phyloP scores from a whole-genome alignment of 2,888 invertebrate genomes.

The Ethmia dodecea region DNA sequence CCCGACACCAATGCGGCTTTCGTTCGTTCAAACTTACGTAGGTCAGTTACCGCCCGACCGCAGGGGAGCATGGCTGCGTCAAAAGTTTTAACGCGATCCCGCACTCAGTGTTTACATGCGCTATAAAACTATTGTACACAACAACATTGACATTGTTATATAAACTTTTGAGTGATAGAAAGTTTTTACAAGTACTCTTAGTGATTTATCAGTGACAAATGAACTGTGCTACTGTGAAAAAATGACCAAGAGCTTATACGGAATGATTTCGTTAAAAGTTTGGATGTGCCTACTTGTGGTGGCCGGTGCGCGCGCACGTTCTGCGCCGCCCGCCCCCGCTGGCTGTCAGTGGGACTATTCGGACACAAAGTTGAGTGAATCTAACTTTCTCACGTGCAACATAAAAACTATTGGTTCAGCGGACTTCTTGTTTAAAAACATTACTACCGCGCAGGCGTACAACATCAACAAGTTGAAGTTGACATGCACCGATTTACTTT shows the following conservation, averaged over 20 bases:
- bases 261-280: constrained; percentile 75
- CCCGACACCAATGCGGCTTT: constrained; percentile 71
- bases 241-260: constrained; percentile 64
- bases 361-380: constrained; percentile 75
- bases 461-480: constrained; percentile 82
- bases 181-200: constrained; percentile 42
- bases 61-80: constrained; percentile 76
- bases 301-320: constrained; percentile 73
- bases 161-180: constrained; percentile 51
- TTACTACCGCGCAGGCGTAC: constrained; percentile 83
- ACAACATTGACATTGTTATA: constrained; percentile 47
- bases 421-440: constrained; percentile 82
- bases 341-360: constrained; percentile 86
- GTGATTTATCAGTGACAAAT: constrained; percentile 63
- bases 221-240: constrained; percentile 60
- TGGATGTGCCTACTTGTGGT: constrained; percentile 68
- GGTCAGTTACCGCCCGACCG: constrained; percentile 79
- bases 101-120: constrained; percentile 72
- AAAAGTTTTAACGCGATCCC: constrained; percentile 70
- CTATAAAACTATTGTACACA: constrained; percentile 55
- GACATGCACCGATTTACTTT: constrained; percentile 84
- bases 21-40: constrained; percentile 77
- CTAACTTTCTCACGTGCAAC: constrained; percentile 81
- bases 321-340: constrained; percentile 79
- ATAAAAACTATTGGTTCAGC: constrained; percentile 85